Conservation (phyloP, 1,140 invertebrate genomes). For the Drosophila eugracilis region DNA sequence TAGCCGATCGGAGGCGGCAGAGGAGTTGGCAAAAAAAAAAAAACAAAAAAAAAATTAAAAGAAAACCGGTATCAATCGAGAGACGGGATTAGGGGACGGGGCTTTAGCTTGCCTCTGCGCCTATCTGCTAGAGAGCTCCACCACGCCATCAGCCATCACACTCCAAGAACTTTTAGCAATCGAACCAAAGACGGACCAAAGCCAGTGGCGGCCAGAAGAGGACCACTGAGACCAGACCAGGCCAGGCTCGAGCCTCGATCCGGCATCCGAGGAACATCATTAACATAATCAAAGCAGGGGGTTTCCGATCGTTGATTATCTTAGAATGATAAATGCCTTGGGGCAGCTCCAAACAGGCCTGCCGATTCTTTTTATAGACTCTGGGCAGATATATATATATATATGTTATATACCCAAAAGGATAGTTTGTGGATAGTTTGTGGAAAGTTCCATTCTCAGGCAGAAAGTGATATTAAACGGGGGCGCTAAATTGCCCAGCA, state of each 20-base stretch:
- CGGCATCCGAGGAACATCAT: slow-evolving; percentile 36
- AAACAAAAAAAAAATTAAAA: too few relatives aligned
- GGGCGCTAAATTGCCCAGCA: slow-evolving; percentile 3
- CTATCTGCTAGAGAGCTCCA: slow-evolving; percentile 11
- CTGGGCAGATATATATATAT: background rate
- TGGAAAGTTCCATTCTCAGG: slow-evolving; percentile 37
- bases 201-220: background rate
- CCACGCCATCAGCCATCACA: background rate
- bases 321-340: slow-evolving; percentile 56
- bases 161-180: slow-evolving; percentile 9
- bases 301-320: slow-evolving; percentile 48
- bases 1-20: background rate
- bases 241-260: slow-evolving; percentile 6
- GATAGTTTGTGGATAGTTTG: slow-evolving; percentile 7
- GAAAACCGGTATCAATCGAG: slow-evolving; percentile 13
- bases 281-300: slow-evolving; percentile 62
- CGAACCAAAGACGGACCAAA: slow-evolving; percentile 8
- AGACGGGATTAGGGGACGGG: background rate
- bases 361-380: slow-evolving; percentile 55
- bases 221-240: slow-evolving; percentile 1
- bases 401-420: slow-evolving; percentile 2
- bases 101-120: background rate
- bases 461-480: background rate
- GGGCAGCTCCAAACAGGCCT: slow-evolving; percentile 1
- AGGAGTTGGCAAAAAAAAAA: slow-evolving; percentile 12